Evolutionary conservation across 2,113 vertebrate genomes (phyloP).

Genomic region (Spea bombifrons): DNA sequence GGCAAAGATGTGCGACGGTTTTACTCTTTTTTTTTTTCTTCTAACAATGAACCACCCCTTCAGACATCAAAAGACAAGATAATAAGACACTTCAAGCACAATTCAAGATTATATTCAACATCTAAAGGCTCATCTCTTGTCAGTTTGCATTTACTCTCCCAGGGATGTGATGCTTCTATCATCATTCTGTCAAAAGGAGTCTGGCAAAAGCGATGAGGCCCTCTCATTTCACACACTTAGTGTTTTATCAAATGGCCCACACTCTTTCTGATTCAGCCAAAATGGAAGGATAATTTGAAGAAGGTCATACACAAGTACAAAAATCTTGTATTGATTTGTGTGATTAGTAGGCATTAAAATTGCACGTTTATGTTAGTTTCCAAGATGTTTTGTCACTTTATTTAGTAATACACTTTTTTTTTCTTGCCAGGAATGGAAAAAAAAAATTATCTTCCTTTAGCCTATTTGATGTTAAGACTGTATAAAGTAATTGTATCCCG

Average conservation of each 20-base stretch:
- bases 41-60: slow-evolving; percentile 91
- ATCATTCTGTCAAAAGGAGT: slow-evolving; percentile 98
- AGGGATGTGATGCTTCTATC: slow-evolving; percentile 98
- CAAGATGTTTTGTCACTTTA: slow-evolving; percentile 66
- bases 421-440: slow-evolving; percentile 43
- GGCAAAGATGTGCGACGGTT: slow-evolving; percentile 86
- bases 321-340: slow-evolving; percentile 89
- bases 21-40: slow-evolving; percentile 91
- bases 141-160: slow-evolving; percentile 99
- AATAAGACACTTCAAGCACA: slow-evolving; percentile 99
- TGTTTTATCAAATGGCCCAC: slow-evolving; percentile 95
- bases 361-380: slow-evolving; percentile 64
- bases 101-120: slow-evolving; percentile 99
- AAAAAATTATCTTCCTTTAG: slow-evolving; percentile 34
- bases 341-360: slow-evolving; percentile 84
- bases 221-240: slow-evolving; percentile 99
- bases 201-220: slow-evolving; percentile 87
- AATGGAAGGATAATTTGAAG: slow-evolving; percentile 95
- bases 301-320: slow-evolving; percentile 89
- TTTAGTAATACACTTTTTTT: slow-evolving; percentile 65
- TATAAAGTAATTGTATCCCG: slow-evolving; percentile 51
- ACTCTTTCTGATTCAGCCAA: slow-evolving; percentile 88
- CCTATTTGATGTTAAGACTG: slow-evolving; percentile 40
- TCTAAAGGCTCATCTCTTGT: slow-evolving; percentile 99
- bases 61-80: slow-evolving; percentile 99